Evolutionary conservation across 30 jellyfish, hydroid and myxozoan genomes (phyloP), one percentile per base, ranked within the genome.

Genomic region (Haliclystus octoradiatus): DNA sequence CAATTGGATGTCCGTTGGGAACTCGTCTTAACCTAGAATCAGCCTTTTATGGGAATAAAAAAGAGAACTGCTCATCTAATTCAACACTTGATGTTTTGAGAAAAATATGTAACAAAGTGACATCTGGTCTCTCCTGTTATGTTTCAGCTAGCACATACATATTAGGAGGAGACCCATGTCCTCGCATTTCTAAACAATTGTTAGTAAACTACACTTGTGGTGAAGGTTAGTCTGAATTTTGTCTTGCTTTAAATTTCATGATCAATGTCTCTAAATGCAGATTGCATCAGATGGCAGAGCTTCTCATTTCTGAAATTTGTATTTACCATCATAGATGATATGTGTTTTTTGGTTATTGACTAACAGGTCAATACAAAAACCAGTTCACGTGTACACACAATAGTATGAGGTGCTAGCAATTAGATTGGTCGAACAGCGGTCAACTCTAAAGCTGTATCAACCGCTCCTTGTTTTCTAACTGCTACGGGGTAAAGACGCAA

Each of bases 1-100:
- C 69, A 23, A 34, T 73, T 71, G 94, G 94, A 28, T 87, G 97
- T 71, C 94, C 97, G 4, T 31, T 79, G 50, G 78, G 86, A 19
- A 71, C 85, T 34, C 65, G 52, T 47, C 33, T 87, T 5, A 32
- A 34, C 19, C 65, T 87, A 50, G 33, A 32, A n/a, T 26, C 73
- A 0, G 97, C 85, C 22, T n/a, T 29, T 31, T 87, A 25, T 72
- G 97, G 97, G 22, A 67, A 64, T 49, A 30, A 25, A 26, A 13
- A 29, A 22, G 13, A 34, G 7, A 66, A 66, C 52, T 75, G 86
- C 32, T 46, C 35, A 31, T 23, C 64, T 12, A 26, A 47, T 29
- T 23, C 23, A 12, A 28, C 82, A 3, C 28, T 35, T 14, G 19
- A 27, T 12, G 40, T 28, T 1, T 64, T 75, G 75, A 51, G 64